Percentiles rank a stretch among this genome's conserved stretches.
Conservation (phyloP, 1,140 invertebrate species). For the Papilio machaon region DNA sequence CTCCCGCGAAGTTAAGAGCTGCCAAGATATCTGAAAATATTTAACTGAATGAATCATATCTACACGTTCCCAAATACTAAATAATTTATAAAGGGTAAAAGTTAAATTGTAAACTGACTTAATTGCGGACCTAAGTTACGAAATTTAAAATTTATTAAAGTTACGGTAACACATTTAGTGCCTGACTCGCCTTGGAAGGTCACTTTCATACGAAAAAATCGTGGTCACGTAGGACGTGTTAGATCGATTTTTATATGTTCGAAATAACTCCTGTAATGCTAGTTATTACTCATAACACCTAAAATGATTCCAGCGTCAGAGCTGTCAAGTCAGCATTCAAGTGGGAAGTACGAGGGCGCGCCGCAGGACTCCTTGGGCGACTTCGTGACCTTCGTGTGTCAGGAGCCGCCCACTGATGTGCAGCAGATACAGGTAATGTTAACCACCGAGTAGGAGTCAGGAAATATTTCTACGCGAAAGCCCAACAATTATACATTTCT, state of each 20-base stretch:
- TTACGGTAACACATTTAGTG: too few species aligned
- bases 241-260: background rate
- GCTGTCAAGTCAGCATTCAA: conserved; percentile 63
- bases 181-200: too few species aligned
- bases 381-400: conserved; percentile 98
- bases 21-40: too few species aligned
- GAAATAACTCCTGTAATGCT: background rate
- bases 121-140: too few species aligned
- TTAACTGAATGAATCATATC: too few species aligned
- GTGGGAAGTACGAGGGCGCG: conserved; percentile 67
- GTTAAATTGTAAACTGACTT: too few species aligned
- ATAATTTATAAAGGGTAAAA: too few species aligned
- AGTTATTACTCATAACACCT: background rate
- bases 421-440: conserved; percentile 88
- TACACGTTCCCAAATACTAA: too few species aligned
- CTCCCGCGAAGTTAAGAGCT: too few species aligned
- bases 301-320: conserved; percentile 64
- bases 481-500: background rate
- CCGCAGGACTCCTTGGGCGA: conserved; percentile 95
- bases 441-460: background rate
- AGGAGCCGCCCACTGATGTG: conserved; percentile 93
- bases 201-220: too few species aligned
- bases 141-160: too few species aligned
- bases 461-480: background rate
- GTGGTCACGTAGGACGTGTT: too few species aligned